phyloP scores from a whole-genome alignment of 2,888 invertebrate species.

The Priocnemis perturbator region DNA sequence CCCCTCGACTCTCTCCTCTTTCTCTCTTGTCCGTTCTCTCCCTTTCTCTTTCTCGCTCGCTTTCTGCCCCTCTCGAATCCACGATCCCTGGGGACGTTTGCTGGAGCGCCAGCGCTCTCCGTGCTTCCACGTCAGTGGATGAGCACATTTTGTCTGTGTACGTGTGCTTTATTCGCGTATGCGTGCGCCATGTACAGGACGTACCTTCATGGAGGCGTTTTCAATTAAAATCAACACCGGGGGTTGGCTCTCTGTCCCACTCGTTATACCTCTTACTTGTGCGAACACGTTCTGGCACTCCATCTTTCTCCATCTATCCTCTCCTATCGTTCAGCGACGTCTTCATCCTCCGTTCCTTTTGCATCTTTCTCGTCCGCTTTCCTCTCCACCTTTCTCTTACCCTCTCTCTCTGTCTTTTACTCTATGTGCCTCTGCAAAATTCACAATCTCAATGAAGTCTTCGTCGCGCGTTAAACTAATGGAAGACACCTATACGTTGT shows the following conservation, averaged over 20 bases:
- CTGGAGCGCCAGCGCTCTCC: constrained; percentile 60
- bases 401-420: neutral
- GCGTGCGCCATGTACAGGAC: constrained; percentile 32
- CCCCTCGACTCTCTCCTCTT: constrained; percentile 60
- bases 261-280: constrained; percentile 6
- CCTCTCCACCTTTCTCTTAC: neutral
- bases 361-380: neutral
- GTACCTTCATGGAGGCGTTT: constrained; percentile 67
- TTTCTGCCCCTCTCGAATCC: constrained; percentile 60
- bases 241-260: constrained; percentile 45
- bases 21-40: constrained; percentile 38
- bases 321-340: constrained; percentile 22
- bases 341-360: constrained; percentile 23
- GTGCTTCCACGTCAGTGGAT: constrained; percentile 45
- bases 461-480: constrained; percentile 58
- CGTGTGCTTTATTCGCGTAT: constrained; percentile 46
- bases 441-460: constrained; percentile 50
- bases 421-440: constrained; percentile 39
- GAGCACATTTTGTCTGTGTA: constrained; percentile 37
- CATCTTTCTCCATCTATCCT: constrained; percentile 32
- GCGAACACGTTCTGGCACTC: constrained; percentile 25
- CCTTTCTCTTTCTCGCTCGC: constrained; percentile 59
- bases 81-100: constrained; percentile 67
- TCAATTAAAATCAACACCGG: constrained; percentile 70
- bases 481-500: constrained; percentile 28